Percentiles rank a stretch among this genome's conserved stretches.
These are phyloP conservation scores for Scrobipalpa atriplicella DNA, from an alignment of 2,888 invertebrate genomes.

Conservation along the genomic window DNA sequence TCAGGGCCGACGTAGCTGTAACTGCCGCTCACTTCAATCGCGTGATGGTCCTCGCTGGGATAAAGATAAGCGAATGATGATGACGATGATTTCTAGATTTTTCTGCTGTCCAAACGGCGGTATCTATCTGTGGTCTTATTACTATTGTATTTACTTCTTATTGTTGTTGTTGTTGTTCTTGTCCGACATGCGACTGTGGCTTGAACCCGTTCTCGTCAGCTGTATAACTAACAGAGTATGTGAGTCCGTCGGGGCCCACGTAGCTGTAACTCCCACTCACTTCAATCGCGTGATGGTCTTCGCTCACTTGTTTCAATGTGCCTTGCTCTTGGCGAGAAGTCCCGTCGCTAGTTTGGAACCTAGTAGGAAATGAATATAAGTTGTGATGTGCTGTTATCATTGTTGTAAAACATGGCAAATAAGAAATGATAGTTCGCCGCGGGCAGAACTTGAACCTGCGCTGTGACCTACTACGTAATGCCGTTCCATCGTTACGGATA, in stretches of 20 bases:
- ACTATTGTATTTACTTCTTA: not conserved
- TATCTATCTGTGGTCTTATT: not conserved
- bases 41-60: slow-evolving; percentile 68
- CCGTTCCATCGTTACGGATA: no score
- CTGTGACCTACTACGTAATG: no score
- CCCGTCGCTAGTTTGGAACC: slow-evolving; percentile 80
- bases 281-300: slow-evolving; percentile 74
- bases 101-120: no score
- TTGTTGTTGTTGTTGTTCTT: slow-evolving; percentile 33
- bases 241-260: slow-evolving; percentile 78
- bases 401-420: not conserved
- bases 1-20: slow-evolving; percentile 80
- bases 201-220: slow-evolving; percentile 84
- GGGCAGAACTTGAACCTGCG: no score
- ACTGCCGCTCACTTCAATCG: slow-evolving; percentile 77
- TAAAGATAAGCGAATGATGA: not conserved
- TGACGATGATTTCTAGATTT: not conserved
- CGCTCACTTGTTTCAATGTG: slow-evolving; percentile 75
- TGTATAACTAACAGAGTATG: slow-evolving; percentile 78
- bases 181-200: slow-evolving; percentile 69
- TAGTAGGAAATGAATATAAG: slow-evolving; percentile 37
- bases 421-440: not conserved
- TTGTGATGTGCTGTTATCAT: slow-evolving; percentile 19
- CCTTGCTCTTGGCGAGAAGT: slow-evolving; percentile 79
- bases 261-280: slow-evolving; percentile 81